Percentiles rank a stretch among this genome's conserved stretches.
These are phyloP conservation scores for Falcaria lacertinaria DNA, from an alignment of 2,888 invertebrate genomes.

Conservation along the genomic window DNA sequence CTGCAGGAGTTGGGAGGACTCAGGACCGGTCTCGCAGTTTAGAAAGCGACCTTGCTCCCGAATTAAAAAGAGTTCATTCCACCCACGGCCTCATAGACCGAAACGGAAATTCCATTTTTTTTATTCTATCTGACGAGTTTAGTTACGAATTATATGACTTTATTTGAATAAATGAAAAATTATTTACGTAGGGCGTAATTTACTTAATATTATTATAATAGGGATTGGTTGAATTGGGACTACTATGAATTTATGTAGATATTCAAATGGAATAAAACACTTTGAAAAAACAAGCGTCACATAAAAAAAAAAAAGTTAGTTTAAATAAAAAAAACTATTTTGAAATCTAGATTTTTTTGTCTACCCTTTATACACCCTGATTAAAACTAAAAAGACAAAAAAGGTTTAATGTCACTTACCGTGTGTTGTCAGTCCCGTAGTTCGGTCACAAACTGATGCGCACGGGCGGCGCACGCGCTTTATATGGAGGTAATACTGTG, in stretches of 20 bases:
- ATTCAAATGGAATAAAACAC: no score
- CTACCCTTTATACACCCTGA: no score
- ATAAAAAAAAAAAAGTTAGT: no score
- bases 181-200: no score
- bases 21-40: slow-evolving; percentile 56
- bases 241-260: no score
- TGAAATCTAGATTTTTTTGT: no score
- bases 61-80: slow-evolving; percentile 59
- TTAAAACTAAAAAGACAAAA: neutral
- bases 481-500: slow-evolving; percentile 61
- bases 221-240: no score
- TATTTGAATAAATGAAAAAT: slow-evolving; percentile 10
- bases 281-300: no score
- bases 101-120: slow-evolving; percentile 18
- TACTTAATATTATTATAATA: no score
- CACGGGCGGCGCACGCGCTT: slow-evolving; percentile 45
- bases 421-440: slow-evolving; percentile 42
- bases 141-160: slow-evolving; percentile 11
- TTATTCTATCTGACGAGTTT: slow-evolving; percentile 9
- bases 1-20: neutral
- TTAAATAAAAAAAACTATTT: no score
- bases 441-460: slow-evolving; percentile 71
- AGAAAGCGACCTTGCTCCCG: slow-evolving; percentile 71
- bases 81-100: slow-evolving; percentile 32
- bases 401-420: slow-evolving; percentile 44